A percentile compares a stretch with the other conserved stretches of the same genome.
Conservation (phyloP, 1,140 invertebrate species). For the Drosophila insularis region DNA sequence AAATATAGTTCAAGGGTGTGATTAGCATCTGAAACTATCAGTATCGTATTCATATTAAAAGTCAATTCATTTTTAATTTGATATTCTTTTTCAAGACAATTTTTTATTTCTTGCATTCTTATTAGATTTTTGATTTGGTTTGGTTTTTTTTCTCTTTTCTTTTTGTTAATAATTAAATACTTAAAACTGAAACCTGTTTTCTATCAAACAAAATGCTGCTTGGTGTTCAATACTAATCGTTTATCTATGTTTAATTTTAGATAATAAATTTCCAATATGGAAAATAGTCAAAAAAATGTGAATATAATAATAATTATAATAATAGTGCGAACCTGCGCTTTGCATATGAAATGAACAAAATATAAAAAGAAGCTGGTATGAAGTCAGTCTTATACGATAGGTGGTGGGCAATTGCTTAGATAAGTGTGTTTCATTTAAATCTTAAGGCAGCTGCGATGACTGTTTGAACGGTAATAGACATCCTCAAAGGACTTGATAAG, state of each 20-base stretch:
- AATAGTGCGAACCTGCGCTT: constrained; percentile 7
- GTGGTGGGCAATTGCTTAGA: constrained; percentile 23
- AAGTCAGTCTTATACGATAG: constrained; percentile 60
- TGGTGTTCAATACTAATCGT: constrained; percentile 77
- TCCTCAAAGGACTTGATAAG: constrained; percentile 85
- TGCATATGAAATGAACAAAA: constrained; percentile 5
- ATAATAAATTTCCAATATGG: constrained; percentile 67
- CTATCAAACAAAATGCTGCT: constrained; percentile 73
- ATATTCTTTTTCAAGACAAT: background rate
- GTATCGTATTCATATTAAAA: too few relatives aligned
- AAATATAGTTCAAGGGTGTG: too few relatives aligned
- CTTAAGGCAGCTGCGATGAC: constrained; percentile 70
- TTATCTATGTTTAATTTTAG: constrained; percentile 32
- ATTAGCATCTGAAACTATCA: too few relatives aligned
- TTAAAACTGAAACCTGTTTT: constrained; percentile 69
- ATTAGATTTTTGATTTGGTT: background rate
- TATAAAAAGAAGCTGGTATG: constrained; percentile 39
- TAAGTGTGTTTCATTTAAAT: constrained; percentile 44
- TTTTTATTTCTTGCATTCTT: constrained; percentile 9
- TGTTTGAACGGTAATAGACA: constrained; percentile 64
- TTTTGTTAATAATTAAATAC: constrained; percentile 40
- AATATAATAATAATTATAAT: background rate
- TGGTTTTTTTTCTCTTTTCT: constrained; percentile 9
- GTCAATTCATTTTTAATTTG: background rate
- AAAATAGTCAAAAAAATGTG: constrained; percentile 50